Evolutionary conservation across 2,797 vertebrate genomes (phyloP).

Genomic region (Hippopotamyrus pictus): DNA sequence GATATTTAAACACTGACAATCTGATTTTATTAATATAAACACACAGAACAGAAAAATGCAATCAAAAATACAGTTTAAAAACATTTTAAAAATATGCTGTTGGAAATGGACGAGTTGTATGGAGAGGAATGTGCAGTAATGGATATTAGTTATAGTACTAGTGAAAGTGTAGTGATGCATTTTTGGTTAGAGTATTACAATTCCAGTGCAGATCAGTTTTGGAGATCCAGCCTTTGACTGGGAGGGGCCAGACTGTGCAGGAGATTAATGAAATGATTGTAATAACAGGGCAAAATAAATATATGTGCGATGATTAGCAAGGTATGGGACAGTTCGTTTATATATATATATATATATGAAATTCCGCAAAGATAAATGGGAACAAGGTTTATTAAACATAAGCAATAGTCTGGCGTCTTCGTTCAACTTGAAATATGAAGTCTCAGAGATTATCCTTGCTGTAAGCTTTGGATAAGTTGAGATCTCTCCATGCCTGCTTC

Average conservation of each 20-base stretch:
- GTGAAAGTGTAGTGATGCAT: neutral
- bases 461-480: neutral
- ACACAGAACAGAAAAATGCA: neutral
- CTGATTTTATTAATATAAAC: neutral
- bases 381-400: constrained; percentile 5
- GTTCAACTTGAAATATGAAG: neutral
- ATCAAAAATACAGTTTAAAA: neutral
- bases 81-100: neutral
- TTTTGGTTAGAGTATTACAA: neutral
- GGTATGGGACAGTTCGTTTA: neutral
- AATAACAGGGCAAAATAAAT: neutral
- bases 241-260: neutral
- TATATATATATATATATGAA: neutral
- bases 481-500: neutral
- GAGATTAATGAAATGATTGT: neutral
- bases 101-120: neutral
- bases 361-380: neutral
- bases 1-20: neutral
- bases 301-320: neutral
- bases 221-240: neutral
- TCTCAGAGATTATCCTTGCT: neutral
- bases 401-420: neutral
- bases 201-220: neutral
- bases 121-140: neutral
- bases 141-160: neutral